Percentiles rank a stretch among this genome's conserved stretches.
These are phyloP conservation scores for Diploptera punctata DNA, from an alignment of 2,888 invertebrate species.

Conservation along the genomic window DNA sequence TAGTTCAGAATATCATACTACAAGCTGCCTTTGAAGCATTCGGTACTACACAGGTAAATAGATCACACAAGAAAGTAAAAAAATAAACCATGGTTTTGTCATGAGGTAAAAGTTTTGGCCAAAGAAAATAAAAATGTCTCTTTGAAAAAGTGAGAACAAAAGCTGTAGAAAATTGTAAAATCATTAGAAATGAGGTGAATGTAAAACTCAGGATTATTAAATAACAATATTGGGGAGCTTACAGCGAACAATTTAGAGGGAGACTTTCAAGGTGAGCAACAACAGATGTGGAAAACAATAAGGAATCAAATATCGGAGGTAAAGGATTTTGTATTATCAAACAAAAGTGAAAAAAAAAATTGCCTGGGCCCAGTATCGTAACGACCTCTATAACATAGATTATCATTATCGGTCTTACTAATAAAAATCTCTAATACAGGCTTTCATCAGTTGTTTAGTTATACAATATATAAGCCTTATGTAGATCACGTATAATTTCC, in stretches of 20 bases:
- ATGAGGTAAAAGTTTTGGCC: not conserved
- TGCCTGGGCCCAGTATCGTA: not conserved
- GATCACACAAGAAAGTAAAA: not conserved
- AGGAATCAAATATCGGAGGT: not conserved
- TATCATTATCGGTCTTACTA: too few species aligned
- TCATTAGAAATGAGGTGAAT: not conserved
- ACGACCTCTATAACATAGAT: not conserved
- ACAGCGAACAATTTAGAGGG: not conserved
- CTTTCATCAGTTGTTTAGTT: too few species aligned
- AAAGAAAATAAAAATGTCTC: not conserved
- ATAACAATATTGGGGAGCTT: not conserved
- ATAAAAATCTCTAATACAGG: too few species aligned
- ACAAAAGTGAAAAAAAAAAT: not conserved
- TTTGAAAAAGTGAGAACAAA: not conserved
- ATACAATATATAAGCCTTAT: too few species aligned
- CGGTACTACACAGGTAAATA: not conserved
- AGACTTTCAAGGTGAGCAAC: too few species aligned
- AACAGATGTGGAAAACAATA: not conserved
- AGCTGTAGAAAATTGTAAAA: not conserved
- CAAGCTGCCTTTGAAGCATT: not conserved
- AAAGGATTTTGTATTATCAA: not conserved
- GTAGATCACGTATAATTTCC: too few species aligned
- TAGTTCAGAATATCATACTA: too few species aligned
- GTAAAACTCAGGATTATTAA: not conserved
- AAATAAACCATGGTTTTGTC: not conserved